A percentile compares a stretch with the other conserved stretches of the same genome.
phyloP scores from a whole-genome alignment of 2,888 invertebrate genomes.

The Hypomecis punctinalis region DNA sequence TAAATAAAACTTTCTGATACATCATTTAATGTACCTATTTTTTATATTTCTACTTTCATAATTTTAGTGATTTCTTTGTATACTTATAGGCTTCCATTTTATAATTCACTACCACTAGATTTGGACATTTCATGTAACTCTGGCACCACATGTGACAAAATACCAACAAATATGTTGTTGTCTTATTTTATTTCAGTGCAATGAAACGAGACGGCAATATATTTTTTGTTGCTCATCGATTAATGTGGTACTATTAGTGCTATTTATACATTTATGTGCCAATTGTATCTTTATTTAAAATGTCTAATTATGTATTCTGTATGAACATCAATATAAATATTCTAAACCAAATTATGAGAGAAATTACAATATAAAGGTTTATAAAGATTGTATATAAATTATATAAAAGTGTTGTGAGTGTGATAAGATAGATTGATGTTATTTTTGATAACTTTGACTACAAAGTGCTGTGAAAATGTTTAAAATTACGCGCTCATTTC shows the following conservation, averaged over 20 bases:
- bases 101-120: no score
- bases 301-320: slow-evolving; percentile 22
- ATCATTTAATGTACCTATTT: no score
- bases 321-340: slow-evolving; percentile 11
- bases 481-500: neutral
- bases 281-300: slow-evolving; percentile 32
- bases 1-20: no score
- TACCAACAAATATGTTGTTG: no score
- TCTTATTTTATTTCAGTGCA: no score
- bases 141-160: no score
- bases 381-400: slow-evolving; percentile 11
- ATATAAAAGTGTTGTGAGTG: slow-evolving; percentile 9
- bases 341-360: slow-evolving; percentile 39
- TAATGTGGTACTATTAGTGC: neutral
- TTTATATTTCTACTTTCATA: no score
- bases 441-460: slow-evolving; percentile 37
- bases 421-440: slow-evolving; percentile 21
- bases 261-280: slow-evolving; percentile 34
- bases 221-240: neutral
- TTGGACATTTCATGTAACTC: no score
- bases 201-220: no score
- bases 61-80: no score
- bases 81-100: no score
- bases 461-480: neutral
- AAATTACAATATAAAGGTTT: slow-evolving; percentile 23